A percentile compares a stretch with the other conserved stretches of the same genome.
Evolutionary conservation across 2,888 invertebrate species (phyloP).

Genomic region (Brenthis ino): DNA sequence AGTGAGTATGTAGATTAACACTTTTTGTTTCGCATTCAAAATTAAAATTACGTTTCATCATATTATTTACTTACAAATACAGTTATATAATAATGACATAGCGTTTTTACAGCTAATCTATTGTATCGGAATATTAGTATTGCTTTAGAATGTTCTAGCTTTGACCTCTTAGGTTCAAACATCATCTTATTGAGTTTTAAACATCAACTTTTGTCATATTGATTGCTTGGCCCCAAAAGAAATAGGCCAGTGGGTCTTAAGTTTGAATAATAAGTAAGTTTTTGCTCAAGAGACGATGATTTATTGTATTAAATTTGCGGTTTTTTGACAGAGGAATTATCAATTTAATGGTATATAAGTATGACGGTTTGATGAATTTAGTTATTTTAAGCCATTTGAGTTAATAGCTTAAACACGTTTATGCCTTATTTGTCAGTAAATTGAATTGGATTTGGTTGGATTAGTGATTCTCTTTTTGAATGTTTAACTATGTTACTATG

Average conservation of each 20-base stretch:
- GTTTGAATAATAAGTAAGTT: constrained; percentile 37
- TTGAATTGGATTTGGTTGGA: not conserved
- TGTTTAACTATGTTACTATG: too few species aligned
- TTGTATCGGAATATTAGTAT: not conserved
- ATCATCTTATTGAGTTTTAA: not conserved
- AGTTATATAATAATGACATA: constrained; percentile 22
- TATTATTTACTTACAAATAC: constrained; percentile 18
- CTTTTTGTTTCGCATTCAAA: constrained; percentile 15
- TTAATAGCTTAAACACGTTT: constrained; percentile 2
- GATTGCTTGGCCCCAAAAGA: constrained; percentile 46
- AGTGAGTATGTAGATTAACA: not conserved
- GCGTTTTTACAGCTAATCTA: constrained; percentile 16
- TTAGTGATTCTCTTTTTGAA: too few species aligned
- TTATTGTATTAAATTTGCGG: constrained; percentile 50
- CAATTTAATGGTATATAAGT: constrained; percentile 27
- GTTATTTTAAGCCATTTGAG: constrained; percentile 11
- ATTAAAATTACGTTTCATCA: constrained; percentile 10
- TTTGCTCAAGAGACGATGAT: constrained; percentile 47
- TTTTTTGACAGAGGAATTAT: constrained; percentile 31
- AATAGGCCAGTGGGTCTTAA: constrained; percentile 59
- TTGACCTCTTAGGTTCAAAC: not conserved
- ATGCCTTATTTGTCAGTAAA: constrained; percentile 1
- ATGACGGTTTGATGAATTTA: constrained; percentile 29
- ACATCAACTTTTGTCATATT: constrained; percentile 32
- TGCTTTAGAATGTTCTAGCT: not conserved